Evolutionary conservation across 2,888 invertebrate species (phyloP).

Genomic region (Coenonympha glycerion): DNA sequence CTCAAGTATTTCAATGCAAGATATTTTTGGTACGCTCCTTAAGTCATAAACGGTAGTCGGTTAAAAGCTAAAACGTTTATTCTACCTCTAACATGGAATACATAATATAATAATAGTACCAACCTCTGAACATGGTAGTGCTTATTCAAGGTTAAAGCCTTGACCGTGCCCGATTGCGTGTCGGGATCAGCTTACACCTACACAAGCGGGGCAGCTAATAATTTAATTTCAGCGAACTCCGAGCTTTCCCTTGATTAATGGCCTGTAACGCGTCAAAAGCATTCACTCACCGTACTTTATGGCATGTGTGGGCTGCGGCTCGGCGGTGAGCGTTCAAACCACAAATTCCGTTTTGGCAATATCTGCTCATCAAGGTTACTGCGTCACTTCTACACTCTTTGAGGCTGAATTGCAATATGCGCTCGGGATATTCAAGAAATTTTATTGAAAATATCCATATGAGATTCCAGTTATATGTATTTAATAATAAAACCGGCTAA

Average conservation of each 20-base stretch:
- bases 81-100: too few relatives aligned
- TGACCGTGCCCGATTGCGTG: neutral
- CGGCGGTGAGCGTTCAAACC: neutral
- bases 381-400: conserved; percentile 7
- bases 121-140: neutral
- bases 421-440: conserved; percentile 8
- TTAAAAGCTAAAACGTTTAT: too few relatives aligned
- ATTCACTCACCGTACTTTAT: conserved; percentile 7
- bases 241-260: conserved; percentile 10
- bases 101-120: too few relatives aligned
- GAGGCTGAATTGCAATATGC: conserved; percentile 1
- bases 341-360: conserved; percentile 14
- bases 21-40: too few relatives aligned
- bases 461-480: conserved; percentile 3
- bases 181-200: neutral
- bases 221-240: conserved; percentile 10
- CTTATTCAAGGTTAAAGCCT: neutral
- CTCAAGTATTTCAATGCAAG: too few relatives aligned
- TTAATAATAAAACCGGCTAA: neutral
- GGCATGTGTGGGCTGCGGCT: conserved; percentile 1
- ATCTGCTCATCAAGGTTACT: conserved; percentile 11
- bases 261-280: conserved; percentile 10
- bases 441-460: conserved; percentile 7
- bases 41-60: too few relatives aligned
- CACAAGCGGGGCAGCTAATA: neutral